Evolutionary conservation across 2,113 vertebrate genomes (phyloP).

Genomic region (Piprites chloris): DNA sequence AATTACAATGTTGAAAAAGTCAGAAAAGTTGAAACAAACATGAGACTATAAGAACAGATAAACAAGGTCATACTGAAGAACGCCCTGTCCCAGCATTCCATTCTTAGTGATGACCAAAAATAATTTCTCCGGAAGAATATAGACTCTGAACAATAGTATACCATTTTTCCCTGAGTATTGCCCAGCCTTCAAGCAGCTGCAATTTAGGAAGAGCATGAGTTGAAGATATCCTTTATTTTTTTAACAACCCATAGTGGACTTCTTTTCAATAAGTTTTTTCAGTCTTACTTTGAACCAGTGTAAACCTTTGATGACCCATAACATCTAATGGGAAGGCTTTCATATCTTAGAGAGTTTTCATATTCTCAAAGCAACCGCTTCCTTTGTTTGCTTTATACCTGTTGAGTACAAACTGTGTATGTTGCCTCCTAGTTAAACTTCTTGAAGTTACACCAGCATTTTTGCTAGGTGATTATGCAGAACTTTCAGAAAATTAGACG

Average conservation of each 20-base stretch:
- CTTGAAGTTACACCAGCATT: background rate
- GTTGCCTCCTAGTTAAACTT: background rate
- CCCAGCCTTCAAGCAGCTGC: background rate
- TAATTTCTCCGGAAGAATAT: background rate
- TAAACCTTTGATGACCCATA: background rate
- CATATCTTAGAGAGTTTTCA: background rate
- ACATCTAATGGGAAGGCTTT: background rate
- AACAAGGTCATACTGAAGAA: background rate
- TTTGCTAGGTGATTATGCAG: background rate
- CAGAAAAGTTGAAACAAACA: background rate
- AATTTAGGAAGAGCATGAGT: background rate
- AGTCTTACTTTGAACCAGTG: background rate
- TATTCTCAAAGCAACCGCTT: background rate
- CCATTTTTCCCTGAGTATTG: background rate
- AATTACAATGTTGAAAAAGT: background rate
- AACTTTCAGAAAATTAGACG: background rate
- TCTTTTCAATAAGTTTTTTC: background rate
- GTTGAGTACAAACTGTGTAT: background rate
- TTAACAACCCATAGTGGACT: background rate
- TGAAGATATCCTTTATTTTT: background rate
- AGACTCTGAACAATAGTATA: background rate
- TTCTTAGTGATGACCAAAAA: background rate
- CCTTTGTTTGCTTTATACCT: background rate
- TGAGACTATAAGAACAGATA: background rate
- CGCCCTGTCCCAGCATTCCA: rapidly evolving